Evolutionary conservation across 2,888 invertebrate species (phyloP).

Genomic region (Emesis russula): DNA sequence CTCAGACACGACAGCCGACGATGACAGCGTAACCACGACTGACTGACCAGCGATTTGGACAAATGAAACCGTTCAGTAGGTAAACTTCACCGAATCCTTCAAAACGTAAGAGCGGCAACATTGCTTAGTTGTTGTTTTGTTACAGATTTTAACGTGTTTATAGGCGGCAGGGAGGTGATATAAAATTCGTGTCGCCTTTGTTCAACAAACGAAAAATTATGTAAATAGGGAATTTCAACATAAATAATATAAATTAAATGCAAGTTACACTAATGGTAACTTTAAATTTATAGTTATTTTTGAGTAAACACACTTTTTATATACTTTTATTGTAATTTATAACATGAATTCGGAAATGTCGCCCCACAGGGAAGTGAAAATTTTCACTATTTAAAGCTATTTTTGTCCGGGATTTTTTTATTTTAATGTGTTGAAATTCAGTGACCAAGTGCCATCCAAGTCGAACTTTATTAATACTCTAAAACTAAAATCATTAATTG

Average conservation of each 20-base stretch:
- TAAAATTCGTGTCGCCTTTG: not conserved
- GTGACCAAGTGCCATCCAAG: not conserved
- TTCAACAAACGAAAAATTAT: not conserved
- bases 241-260: not conserved
- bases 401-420: not conserved
- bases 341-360: not conserved
- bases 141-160: not conserved
- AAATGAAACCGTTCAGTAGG: not conserved
- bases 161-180: no score
- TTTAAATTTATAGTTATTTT: not conserved
- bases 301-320: not conserved
- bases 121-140: no score
- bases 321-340: not conserved
- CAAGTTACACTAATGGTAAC: constrained; percentile 6
- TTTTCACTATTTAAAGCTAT: not conserved
- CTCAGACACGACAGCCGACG: no score
- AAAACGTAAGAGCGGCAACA: no score
- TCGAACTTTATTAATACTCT: not conserved
- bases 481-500: not conserved
- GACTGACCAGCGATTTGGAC: not conserved
- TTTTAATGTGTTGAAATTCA: not conserved
- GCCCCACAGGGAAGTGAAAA: not conserved
- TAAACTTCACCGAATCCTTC: not conserved
- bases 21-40: not conserved
- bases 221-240: not conserved